phyloP scores from a whole-genome alignment of 2,797 vertebrate species.

The Gymnodraco acuticeps region DNA sequence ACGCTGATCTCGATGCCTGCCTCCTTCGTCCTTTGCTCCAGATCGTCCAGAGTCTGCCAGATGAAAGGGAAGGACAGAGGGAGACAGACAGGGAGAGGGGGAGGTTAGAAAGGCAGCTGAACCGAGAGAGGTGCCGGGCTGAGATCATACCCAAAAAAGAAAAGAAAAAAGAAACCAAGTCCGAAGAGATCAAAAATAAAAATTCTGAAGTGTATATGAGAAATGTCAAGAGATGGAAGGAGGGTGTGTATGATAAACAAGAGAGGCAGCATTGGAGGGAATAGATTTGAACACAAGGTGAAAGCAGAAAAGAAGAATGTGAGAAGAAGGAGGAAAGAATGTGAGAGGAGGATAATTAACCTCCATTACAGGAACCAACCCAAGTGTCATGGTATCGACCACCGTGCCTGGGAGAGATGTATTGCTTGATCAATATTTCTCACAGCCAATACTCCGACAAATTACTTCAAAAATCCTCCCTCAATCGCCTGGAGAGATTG shows the following conservation, averaged over 20 bases:
- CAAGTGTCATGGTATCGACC: conserved; percentile 67
- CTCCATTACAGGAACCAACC: conserved; percentile 70
- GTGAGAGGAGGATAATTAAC: conserved; percentile 72
- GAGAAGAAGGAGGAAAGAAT: conserved; percentile 49
- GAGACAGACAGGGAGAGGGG: conserved; percentile 21
- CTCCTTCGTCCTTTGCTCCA: conserved; percentile 93
- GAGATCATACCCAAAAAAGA: conserved; percentile 49
- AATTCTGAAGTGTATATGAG: conserved; percentile 40
- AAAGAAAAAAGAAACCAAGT: conserved; percentile 39
- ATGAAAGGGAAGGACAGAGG: conserved; percentile 62
- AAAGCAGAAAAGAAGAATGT: conserved; percentile 45
- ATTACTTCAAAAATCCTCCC: conserved; percentile 70
- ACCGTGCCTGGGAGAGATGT: conserved; percentile 56
- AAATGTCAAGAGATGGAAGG: conserved; percentile 33
- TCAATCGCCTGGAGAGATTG: conserved; percentile 56
- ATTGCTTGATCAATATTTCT: conserved; percentile 75
- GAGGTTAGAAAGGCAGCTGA: conserved; percentile 57
- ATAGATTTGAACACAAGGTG: conserved; percentile 43
- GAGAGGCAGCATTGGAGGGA: conserved; percentile 18
- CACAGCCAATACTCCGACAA: conserved; percentile 75
- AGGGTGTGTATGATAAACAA: conserved; percentile 37
- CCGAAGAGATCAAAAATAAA: conserved; percentile 31
- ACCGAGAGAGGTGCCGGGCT: conserved; percentile 52
- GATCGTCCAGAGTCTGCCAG: conserved; percentile 92
- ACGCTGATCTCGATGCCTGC: conserved; percentile 96